Base-by-base conservation (phyloP, 2,888 invertebrate species). In the Drosophila borealis region DNA sequence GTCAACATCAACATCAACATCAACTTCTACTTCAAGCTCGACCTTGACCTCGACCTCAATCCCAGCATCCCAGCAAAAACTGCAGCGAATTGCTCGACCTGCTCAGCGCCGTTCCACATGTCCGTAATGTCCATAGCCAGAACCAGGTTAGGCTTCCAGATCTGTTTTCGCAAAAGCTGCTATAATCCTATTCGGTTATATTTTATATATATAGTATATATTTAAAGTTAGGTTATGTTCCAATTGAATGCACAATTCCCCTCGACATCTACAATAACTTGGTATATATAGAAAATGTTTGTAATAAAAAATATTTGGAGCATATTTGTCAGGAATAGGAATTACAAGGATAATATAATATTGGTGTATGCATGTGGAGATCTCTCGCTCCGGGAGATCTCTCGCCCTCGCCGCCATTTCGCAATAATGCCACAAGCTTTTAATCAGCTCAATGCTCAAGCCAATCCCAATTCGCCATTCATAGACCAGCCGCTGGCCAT, bases 31-130 rank as follows among this genome's bases (percentile, higher is more conserved):
- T 11, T 46, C 41, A 49, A 48, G 37, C 9, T 29, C 55, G 33
- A 64, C 61, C 19, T 50, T 56, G 9, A 50, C 57, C n/a, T 46
- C 45, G 9, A 50, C 57, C n/a, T 46, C 45, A 53, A 48, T 39
- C 10, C 17, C 45, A 41, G n/a, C 57, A 14, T 14, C 17, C 17
- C 17, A 17, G 17, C 17, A 17, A 17, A 1, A 17, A 17, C 17
- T 17, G 17, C 17, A 17, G 17, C 17, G 17, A 1, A 17, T 17
- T 17, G 17, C 69, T 36, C 60, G 69, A 8, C 17, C 54, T 9
- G 34, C 14, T 34, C 63, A 64, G 17, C 59, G 69, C 8, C 60
- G 37, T 17, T 65, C 48, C 11, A 70, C 61, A 19, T 65, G 14
- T 51, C 29, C 69, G 1, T 57, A 72, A 45, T 45, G 9, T 21